Percentiles rank a stretch among this genome's conserved stretches.
phyloP scores from a whole-genome alignment of 2,797 vertebrate genomes.

The Epinephelus malabaricus region DNA sequence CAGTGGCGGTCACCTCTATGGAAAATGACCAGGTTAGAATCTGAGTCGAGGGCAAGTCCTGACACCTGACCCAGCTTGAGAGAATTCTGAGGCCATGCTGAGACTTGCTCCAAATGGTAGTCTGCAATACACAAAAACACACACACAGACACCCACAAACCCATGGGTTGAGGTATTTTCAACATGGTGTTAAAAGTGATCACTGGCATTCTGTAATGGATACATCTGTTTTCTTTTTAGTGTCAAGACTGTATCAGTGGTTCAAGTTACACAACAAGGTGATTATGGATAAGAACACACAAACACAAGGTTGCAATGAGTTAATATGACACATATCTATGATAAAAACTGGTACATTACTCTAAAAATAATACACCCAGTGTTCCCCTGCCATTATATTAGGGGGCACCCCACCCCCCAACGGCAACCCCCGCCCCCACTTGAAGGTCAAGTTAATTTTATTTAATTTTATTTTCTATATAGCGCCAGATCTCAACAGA shows the following conservation, averaged over 20 bases:
- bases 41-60: constrained; percentile 92
- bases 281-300: not conserved
- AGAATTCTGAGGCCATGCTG: constrained; percentile 89
- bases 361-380: too few species aligned
- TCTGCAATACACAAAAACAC: constrained; percentile 77
- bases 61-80: constrained; percentile 95
- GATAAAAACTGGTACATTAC: not conserved
- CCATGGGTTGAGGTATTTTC: not conserved
- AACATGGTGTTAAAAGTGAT: not conserved
- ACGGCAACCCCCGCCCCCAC: too few species aligned
- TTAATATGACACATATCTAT: not conserved
- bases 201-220: not conserved
- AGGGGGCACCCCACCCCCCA: too few species aligned
- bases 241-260: not conserved
- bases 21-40: constrained; percentile 94
- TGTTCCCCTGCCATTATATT: too few species aligned
- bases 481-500: too few species aligned
- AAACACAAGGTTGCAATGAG: not conserved
- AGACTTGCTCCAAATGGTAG: constrained; percentile 89
- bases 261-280: not conserved
- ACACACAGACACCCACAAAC: constrained; percentile 1
- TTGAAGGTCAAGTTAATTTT: too few species aligned
- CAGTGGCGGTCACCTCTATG: constrained; percentile 95
- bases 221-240: not conserved
- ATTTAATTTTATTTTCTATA: too few species aligned